Conservation (phyloP, 2,113 vertebrate species). For the Nycticryphes semicollaris region DNA sequence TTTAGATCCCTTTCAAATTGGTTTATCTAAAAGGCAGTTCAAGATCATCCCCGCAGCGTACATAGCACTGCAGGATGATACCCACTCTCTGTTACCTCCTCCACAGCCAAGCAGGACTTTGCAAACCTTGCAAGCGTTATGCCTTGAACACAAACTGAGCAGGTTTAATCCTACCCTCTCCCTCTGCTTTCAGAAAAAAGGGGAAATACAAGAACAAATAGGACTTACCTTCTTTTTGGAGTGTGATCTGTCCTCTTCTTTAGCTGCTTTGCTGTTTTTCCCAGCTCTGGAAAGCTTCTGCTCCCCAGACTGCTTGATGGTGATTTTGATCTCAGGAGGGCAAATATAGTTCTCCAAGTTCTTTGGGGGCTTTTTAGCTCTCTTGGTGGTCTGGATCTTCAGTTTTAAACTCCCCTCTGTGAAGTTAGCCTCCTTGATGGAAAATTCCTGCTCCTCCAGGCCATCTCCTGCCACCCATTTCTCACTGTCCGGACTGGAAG, state of each 20-base stretch:
- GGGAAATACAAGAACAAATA: neutral
- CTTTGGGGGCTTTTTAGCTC: constrained; percentile 97
- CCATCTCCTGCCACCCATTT: constrained; percentile 89
- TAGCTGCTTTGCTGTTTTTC: constrained; percentile 82
- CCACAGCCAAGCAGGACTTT: neutral
- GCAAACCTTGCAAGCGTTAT: neutral
- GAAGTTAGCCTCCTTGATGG: constrained; percentile 99
- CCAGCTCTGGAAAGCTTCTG: constrained; percentile 83
- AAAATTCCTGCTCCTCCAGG: constrained; percentile 97
- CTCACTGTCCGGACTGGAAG: constrained; percentile 88
- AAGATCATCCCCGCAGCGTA: neutral
- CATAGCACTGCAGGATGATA: fast-evolving
- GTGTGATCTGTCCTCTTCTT: constrained; percentile 90
- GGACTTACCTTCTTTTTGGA: constrained; percentile 90
- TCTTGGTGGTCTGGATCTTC: constrained; percentile 98
- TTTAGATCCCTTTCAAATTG: neutral
- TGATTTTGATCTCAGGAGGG: constrained; percentile 97
- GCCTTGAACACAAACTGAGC: neutral
- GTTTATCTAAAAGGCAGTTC: neutral
- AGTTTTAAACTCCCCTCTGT: constrained; percentile 96
- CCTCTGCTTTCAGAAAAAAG: neutral
- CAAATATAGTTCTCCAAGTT: constrained; percentile 99
- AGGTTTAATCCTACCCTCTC: neutral
- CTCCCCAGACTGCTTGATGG: constrained; percentile 91
- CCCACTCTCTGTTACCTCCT: neutral